Evolutionary conservation across 2,888 invertebrate species (phyloP).

Genomic region (Polyommatus icarus): DNA sequence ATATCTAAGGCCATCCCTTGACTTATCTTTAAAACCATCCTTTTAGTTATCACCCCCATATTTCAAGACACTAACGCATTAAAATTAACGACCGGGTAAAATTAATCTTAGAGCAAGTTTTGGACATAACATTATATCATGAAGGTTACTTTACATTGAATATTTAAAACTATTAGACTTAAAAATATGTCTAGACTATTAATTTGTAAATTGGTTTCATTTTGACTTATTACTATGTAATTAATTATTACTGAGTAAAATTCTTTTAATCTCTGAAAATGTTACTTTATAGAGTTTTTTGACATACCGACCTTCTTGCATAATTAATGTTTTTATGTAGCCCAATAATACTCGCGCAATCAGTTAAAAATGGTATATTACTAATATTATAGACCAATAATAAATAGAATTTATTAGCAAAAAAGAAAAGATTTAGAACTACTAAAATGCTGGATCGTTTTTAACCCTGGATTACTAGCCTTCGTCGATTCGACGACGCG

Average conservation of each 20-base stretch:
- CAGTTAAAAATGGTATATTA: too few relatives aligned
- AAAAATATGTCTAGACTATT: neutral
- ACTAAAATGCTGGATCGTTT: too few relatives aligned
- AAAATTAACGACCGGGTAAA: constrained; percentile 21
- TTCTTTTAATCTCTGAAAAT: neutral
- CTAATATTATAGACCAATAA: too few relatives aligned
- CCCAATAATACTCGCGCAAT: too few relatives aligned
- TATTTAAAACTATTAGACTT: neutral
- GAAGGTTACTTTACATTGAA: neutral
- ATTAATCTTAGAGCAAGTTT: constrained; percentile 23
- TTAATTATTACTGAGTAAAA: neutral
- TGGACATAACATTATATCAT: neutral
- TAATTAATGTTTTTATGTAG: too few relatives aligned
- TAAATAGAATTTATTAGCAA: too few relatives aligned
- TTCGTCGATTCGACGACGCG: too few relatives aligned
- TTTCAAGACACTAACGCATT: constrained; percentile 15
- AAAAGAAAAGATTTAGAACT: too few relatives aligned
- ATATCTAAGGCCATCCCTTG: neutral
- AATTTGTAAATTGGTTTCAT: constrained; percentile 10
- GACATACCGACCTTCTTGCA: too few relatives aligned
- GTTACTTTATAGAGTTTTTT: neutral
- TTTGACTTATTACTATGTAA: neutral
- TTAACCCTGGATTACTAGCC: too few relatives aligned
- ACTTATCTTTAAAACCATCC: constrained; percentile 6
- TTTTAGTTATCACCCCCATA: neutral